phyloP scores from a whole-genome alignment of 1,140 invertebrate species.

The Aphaenogaster rudis region DNA sequence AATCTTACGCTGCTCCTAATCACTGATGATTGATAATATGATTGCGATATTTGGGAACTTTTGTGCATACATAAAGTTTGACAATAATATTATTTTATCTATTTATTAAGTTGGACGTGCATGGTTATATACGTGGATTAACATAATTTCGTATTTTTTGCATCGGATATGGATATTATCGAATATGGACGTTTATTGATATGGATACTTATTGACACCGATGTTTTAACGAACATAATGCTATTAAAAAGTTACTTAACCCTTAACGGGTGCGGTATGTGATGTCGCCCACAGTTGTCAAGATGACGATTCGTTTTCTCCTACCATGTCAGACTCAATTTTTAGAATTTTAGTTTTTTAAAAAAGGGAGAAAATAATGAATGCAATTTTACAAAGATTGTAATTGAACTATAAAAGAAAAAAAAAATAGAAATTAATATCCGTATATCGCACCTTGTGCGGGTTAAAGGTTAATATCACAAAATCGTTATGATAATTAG shows the following conservation, averaged over 20 bases:
- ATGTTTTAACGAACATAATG: neutral
- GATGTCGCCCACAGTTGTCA: too few species aligned
- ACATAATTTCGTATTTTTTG: neutral
- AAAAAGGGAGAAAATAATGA: too few species aligned
- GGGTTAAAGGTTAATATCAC: too few species aligned
- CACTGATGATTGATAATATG: neutral
- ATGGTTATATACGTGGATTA: neutral
- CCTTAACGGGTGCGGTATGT: too few species aligned
- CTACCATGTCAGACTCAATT: too few species aligned
- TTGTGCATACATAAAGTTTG: neutral
- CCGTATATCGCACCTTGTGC: too few species aligned
- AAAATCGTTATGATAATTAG: constrained; percentile 4
- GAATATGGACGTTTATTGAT: neutral
- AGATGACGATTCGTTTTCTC: too few species aligned
- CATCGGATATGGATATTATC: neutral
- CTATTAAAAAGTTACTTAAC: neutral
- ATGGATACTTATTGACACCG: neutral
- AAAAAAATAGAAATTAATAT: too few species aligned
- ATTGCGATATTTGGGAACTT: neutral
- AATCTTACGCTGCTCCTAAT: neutral
- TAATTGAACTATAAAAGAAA: too few species aligned
- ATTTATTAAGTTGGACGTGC: neutral
- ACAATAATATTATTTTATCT: neutral
- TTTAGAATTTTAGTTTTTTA: too few species aligned
- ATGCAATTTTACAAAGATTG: too few species aligned